A percentile compares a stretch with the other conserved stretches of the same genome.
phyloP scores from a whole-genome alignment of 2,113 vertebrate genomes.

The Etheostoma cragini region DNA sequence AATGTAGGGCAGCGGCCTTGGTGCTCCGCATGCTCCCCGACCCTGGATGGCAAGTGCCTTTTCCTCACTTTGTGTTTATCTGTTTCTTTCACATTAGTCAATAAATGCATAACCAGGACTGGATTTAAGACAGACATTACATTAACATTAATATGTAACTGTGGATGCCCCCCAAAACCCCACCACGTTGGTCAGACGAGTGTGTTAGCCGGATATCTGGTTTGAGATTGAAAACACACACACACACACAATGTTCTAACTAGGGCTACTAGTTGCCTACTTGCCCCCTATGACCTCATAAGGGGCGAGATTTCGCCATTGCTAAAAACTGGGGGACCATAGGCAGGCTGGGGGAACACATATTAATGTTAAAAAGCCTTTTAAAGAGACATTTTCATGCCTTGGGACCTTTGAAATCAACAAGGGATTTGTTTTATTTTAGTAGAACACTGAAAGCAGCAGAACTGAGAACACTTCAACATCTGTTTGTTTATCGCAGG shows the following conservation, averaged over 20 bases:
- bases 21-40: constrained; percentile 78
- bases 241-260: background rate
- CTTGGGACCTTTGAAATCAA: too few species aligned
- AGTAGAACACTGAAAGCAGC: too few species aligned
- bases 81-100: constrained; percentile 35
- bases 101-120: background rate
- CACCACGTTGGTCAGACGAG: constrained; percentile 4
- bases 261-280: too few species aligned
- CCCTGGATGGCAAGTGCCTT: constrained; percentile 74
- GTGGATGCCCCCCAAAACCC: constrained; percentile 6
- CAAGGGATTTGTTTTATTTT: too few species aligned
- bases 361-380: too few species aligned
- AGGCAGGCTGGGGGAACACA: too few species aligned
- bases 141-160: background rate
- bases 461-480: too few species aligned
- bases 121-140: background rate
- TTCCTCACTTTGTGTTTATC: constrained; percentile 46
- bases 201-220: constrained; percentile 21
- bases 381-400: too few species aligned
- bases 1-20: constrained; percentile 87
- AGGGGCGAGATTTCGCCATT: too few species aligned
- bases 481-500: too few species aligned
- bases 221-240: constrained; percentile 33
- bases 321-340: too few species aligned
- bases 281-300: too few species aligned